Conservation (phyloP, 1,140 invertebrate species). For the Drosophila orosa region DNA sequence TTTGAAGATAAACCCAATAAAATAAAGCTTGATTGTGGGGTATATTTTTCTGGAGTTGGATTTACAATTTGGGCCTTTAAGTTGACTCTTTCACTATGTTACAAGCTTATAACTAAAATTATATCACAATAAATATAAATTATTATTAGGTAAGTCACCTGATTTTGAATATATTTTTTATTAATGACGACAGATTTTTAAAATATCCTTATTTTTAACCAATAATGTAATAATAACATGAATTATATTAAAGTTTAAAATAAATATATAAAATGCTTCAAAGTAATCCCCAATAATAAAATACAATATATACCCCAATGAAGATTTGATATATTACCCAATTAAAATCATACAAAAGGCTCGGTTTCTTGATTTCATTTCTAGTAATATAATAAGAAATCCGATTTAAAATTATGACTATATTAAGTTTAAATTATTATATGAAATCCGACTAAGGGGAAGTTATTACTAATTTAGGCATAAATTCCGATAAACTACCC, state of each 20-base stretch:
- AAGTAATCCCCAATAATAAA: not conserved
- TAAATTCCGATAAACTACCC: conserved; percentile 4
- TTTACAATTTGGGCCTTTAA: too few species aligned
- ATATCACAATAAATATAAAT: too few species aligned
- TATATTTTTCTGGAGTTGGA: not conserved
- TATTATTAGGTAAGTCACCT: too few species aligned
- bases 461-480: not conserved
- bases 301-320: not conserved
- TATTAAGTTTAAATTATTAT: not conserved
- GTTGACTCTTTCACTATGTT: too few species aligned
- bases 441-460: not conserved
- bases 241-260: not conserved
- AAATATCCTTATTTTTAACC: too few species aligned
- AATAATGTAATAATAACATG: too few species aligned
- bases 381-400: conserved; percentile 2
- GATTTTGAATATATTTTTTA: too few species aligned
- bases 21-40: conserved; percentile 18
- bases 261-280: not conserved
- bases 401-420: not conserved
- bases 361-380: not conserved
- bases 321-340: not conserved
- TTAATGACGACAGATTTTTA: too few species aligned
- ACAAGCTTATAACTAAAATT: too few species aligned
- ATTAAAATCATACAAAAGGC: not conserved
- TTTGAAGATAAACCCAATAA: conserved; percentile 43